Evolutionary conservation across 2,797 vertebrate species (phyloP), one percentile per base, ranked within the genome.

Genomic region (Intellagama lesueurii): DNA sequence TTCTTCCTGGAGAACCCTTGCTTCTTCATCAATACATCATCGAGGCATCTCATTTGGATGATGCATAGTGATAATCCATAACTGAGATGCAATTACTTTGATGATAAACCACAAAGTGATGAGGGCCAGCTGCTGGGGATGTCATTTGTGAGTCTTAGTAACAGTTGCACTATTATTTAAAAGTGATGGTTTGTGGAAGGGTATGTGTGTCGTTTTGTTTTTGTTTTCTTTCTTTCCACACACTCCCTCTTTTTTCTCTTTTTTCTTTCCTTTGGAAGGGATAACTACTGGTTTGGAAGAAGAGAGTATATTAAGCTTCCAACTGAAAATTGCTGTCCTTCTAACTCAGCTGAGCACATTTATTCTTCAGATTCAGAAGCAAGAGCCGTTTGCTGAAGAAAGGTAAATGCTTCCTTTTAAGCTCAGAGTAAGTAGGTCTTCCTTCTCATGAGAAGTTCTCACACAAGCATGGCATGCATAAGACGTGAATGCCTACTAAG

Each of bases 141-240:
- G 86, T 52, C 92, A 95, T 95, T 84, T 94, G 93, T 84, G 83
- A 75, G 92, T 93, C 92, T 95, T 92, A 73, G 83, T 88, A 89
- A 90, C 87, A 60, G 70, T 91, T 92, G 85, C 82, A 60, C 92
- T 90, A 84, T 95, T 94, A 95, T 96, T 96, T 95, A 94, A 96
- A 88, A 68, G 56, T 68, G 44, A 72, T 81, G 69, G 52, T 81
- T 85, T 73, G 32, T 1, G 69, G 88, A 35, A 80, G 40, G 44
- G 12, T 64, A 30, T 47, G 17, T 24, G 26, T 26, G 11, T 52
- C 0, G 7, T 14, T 44, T 32, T 84, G 68, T 91, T 92, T 5
- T 35, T 5, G 5, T 8, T 56, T 92, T 94, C 24, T 49, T 89
- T 85, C 60, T 94, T 92, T 93, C 84, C 44, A 56, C 52, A 56